Evolutionary conservation across 2,797 vertebrate species (phyloP), one percentile per base, ranked within the genome.

Genomic region (Rhinella marina): DNA sequence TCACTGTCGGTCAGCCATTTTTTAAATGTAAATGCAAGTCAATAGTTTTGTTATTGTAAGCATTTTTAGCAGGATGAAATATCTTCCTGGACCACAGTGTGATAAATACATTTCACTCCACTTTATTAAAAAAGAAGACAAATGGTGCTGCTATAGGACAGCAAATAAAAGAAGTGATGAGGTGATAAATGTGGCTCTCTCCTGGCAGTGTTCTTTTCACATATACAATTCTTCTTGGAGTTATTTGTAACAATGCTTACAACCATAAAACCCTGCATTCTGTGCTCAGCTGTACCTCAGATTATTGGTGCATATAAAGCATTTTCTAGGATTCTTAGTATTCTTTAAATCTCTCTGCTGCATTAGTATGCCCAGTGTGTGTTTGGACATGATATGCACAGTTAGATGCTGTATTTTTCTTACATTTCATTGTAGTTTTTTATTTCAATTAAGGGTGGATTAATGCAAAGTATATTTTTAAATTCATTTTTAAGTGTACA

Each of bases 171-270:
- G 19, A 29, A 68, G 14, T 78, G 72, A 79, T 86, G 54, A 56
- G 64, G 50, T 83, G 81, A 83, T 83, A 70, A 83, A 83, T 72
- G 62, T 83, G 48, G 62, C 11, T 70, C 21, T 83, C 81, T 83
- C 14, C 64, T n/a, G 16, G 59, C 57, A 48, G 41, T 9, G 72
- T 32, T 32, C 19, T 83, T 17, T n/a, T 25, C 41, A 32, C 10
- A 52, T 19, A 84, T 7, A 54, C 48, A 72, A 73, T 84, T 48
- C 52, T 32, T 84, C 27, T 29, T 19, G 13, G 41, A 70, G 59
- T 80, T 70, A 80, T 86, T 70, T 80, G 62, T 54, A 16, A 27
- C 32, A 48, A 86, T 79, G 64, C 29, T 48, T 81, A 72, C n/a
- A 19, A 32, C 50, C 19, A 80, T 78, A 72, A 41, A 81, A 57